phyloP scores from a whole-genome alignment of 2,797 vertebrate genomes.

The Lerista edwardsae region DNA sequence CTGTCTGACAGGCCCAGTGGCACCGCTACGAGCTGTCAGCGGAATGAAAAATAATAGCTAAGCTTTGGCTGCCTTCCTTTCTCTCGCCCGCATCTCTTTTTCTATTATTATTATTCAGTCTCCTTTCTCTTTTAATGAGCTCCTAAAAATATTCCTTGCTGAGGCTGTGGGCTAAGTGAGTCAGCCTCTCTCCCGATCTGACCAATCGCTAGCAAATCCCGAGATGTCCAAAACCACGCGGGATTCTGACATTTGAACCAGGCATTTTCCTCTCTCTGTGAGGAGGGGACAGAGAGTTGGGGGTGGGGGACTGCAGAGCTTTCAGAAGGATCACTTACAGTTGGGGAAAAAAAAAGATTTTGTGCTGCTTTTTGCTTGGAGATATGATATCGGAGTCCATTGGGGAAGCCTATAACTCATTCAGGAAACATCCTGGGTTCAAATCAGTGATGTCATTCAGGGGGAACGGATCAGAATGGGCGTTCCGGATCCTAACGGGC shows the following conservation, averaged over 20 bases:
- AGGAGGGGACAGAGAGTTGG: not conserved
- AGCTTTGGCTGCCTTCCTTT: conserved; percentile 68
- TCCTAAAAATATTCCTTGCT: conserved; percentile 76
- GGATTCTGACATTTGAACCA: conserved; percentile 17
- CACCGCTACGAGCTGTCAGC: conserved; percentile 69
- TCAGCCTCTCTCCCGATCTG: conserved; percentile 56
- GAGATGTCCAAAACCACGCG: not conserved
- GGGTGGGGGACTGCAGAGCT: not conserved
- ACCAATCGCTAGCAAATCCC: conserved; percentile 34
- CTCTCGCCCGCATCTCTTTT: conserved; percentile 52
- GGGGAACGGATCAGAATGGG: too few relatives aligned
- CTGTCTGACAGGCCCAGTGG: conserved; percentile 71
- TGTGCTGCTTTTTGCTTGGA: not conserved
- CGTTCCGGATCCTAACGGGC: too few relatives aligned
- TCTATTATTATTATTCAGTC: conserved; percentile 54
- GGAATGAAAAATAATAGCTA: conserved; percentile 73
- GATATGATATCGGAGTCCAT: not conserved
- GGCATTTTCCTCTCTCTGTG: not conserved
- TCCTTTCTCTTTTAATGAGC: conserved; percentile 77
- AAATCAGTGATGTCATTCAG: too few relatives aligned
- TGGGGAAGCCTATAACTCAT: not conserved
- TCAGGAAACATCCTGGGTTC: too few relatives aligned
- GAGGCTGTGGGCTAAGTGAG: conserved; percentile 75
- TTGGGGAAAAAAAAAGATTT: not conserved
- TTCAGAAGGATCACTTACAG: not conserved